These are phyloP conservation scores for Drosophila nasuta DNA, from an alignment of 1,140 invertebrate genomes.

Conservation along the genomic window DNA sequence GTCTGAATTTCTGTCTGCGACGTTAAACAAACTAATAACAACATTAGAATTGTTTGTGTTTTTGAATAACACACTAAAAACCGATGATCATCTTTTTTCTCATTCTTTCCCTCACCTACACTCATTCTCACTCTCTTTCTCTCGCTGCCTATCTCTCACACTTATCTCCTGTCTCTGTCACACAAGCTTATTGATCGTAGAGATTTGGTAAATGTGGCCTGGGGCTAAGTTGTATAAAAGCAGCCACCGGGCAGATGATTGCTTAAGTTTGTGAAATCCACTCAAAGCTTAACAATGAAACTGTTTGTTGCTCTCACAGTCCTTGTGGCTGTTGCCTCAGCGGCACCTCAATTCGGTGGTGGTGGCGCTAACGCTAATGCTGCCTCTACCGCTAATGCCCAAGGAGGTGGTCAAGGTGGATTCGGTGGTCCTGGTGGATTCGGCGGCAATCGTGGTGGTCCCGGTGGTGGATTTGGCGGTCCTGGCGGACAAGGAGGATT, in stretches of 20 bases:
- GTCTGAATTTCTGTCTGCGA: constrained; percentile 17
- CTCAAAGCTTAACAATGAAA: constrained; percentile 55
- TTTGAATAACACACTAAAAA: constrained; percentile 9
- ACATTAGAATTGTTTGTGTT: constrained; percentile 29
- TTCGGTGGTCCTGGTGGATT: background rate
- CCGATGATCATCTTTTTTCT: constrained; percentile 5
- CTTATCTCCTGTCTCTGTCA: background rate
- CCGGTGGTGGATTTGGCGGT: background rate
- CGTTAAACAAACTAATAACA: constrained; percentile 25
- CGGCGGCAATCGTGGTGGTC: constrained; percentile 11
- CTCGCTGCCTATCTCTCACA: background rate
- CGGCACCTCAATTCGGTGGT: constrained; percentile 46
- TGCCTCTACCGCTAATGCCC: constrained; percentile 5
- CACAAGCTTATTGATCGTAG: background rate
- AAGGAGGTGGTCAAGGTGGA: constrained; percentile 13
- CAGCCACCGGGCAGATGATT: background rate
- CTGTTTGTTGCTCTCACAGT: constrained; percentile 51
- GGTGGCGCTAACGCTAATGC: constrained; percentile 33
- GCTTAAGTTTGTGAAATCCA: constrained; percentile 44
- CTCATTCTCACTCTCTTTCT: background rate
- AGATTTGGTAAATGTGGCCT: background rate
- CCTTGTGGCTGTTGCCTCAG: constrained; percentile 52
- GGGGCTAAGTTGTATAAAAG: constrained; percentile 47
- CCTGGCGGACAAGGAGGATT: background rate
- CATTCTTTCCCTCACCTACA: background rate